Evolutionary conservation across 2,888 invertebrate species (phyloP).

Genomic region (Chironomus tentans): DNA sequence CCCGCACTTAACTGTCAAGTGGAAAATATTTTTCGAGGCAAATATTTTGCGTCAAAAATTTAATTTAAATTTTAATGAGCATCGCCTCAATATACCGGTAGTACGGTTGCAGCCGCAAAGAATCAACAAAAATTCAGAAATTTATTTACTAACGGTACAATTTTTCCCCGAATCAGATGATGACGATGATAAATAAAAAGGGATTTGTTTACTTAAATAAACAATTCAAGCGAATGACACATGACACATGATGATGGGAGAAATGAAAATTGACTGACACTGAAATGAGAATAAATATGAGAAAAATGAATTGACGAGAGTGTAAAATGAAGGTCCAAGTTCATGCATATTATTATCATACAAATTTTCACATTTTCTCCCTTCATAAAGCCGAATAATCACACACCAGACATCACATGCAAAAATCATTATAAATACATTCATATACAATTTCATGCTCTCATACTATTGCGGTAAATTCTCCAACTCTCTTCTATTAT

Average conservation of each 20-base stretch:
- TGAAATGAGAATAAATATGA: neutral
- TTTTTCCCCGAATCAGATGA: neutral
- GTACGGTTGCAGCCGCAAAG: neutral
- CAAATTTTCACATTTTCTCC: neutral
- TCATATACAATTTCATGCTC: neutral
- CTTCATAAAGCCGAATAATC: neutral
- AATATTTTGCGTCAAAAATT: neutral
- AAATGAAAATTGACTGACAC: neutral
- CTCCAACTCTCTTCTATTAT: too few relatives aligned
- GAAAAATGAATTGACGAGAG: neutral
- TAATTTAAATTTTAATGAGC: constrained; percentile 8
- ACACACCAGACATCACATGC: neutral
- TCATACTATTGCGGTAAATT: too few relatives aligned
- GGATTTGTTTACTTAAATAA: neutral
- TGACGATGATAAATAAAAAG: neutral
- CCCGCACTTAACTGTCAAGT: neutral
- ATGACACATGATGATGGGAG: neutral
- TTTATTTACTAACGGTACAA: too few relatives aligned
- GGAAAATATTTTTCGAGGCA: neutral
- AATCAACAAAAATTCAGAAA: too few relatives aligned
- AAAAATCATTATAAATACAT: neutral
- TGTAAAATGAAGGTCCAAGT: constrained; percentile 1
- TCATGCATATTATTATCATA: constrained; percentile 5
- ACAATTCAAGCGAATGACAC: neutral
- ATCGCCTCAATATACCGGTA: neutral